A percentile compares a stretch with the other conserved stretches of the same genome.
phyloP scores from a whole-genome alignment of 2,797 vertebrate genomes.

The Lacerta agilis region DNA sequence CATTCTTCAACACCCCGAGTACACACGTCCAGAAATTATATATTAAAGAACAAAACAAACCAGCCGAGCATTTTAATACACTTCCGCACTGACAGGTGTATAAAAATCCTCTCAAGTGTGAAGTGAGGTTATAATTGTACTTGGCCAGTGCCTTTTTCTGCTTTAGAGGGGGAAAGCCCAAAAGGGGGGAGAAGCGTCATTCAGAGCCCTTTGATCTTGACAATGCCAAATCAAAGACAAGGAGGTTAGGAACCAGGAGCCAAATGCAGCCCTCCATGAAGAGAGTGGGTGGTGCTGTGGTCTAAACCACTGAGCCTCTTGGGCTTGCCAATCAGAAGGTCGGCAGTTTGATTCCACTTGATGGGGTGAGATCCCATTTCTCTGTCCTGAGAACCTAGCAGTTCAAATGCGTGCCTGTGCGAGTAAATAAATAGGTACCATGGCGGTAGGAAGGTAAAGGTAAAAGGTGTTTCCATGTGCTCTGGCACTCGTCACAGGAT shows the following conservation, averaged over 20 bases:
- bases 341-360: too few relatives aligned
- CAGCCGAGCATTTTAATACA: background rate
- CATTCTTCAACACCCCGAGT: background rate
- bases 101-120: constrained; percentile 27
- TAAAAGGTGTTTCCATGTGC: too few relatives aligned
- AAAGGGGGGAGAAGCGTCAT: constrained; percentile 16
- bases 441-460: too few relatives aligned
- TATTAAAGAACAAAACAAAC: background rate
- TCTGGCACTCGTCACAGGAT: too few relatives aligned
- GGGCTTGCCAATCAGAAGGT: too few relatives aligned
- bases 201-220: constrained; percentile 49
- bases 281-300: too few relatives aligned
- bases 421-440: too few relatives aligned
- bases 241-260: background rate
- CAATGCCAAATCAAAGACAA: constrained; percentile 38
- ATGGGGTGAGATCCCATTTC: too few relatives aligned
- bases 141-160: constrained; percentile 43
- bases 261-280: too few relatives aligned
- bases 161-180: constrained; percentile 35
- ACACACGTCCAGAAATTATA: background rate
- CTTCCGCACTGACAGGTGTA: constrained; percentile 20
- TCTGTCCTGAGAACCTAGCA: too few relatives aligned
- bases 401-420: too few relatives aligned
- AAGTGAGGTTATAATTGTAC: constrained; percentile 24
- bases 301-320: too few relatives aligned